Evolutionary conservation across 2,113 vertebrate genomes (phyloP).

Genomic region (pig (Sus scrofa)): DNA sequence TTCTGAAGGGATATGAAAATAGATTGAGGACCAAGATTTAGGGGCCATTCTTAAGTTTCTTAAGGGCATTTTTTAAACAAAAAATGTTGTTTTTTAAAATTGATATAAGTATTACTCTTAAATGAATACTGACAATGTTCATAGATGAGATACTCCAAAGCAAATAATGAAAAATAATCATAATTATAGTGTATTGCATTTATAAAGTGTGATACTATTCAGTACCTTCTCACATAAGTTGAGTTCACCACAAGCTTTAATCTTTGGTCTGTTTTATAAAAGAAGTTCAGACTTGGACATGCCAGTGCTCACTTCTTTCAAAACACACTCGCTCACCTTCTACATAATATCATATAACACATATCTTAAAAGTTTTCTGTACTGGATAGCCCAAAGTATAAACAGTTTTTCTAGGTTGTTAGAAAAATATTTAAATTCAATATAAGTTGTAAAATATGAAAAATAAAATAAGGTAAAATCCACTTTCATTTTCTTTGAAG

Average conservation of each 20-base stretch:
- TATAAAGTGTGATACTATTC: background rate
- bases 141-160: background rate
- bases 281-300: background rate
- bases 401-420: background rate
- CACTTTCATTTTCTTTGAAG: background rate
- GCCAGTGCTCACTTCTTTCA: background rate
- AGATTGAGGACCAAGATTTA: background rate
- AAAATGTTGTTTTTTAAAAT: background rate
- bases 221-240: background rate
- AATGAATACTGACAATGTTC: background rate
- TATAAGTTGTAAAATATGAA: background rate
- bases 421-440: background rate
- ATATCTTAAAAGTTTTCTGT: background rate
- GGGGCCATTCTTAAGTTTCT: background rate
- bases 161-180: background rate
- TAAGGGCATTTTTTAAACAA: background rate
- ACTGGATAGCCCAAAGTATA: background rate
- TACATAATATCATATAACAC: background rate
- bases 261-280: slow-evolving; percentile 8
- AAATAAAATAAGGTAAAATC: background rate
- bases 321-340: background rate
- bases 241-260: background rate
- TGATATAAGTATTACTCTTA: background rate
- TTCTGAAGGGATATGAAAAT: slow-evolving; percentile 25
- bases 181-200: background rate